phyloP scores from a whole-genome alignment of 2,797 vertebrate genomes.

The Rhincodon typus region DNA sequence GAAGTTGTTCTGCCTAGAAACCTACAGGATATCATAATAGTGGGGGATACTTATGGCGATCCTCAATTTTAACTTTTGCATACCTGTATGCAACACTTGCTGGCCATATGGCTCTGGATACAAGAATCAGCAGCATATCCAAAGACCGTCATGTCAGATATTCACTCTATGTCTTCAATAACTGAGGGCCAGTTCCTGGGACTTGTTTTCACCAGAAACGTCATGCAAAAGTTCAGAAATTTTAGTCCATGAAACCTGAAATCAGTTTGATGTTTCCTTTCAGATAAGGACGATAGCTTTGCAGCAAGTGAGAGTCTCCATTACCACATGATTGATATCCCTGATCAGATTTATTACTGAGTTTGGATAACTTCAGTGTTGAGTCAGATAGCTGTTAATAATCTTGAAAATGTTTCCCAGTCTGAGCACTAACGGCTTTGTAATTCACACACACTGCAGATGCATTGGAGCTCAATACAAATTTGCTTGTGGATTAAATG shows the following conservation, averaged over 20 bases:
- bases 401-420: not conserved
- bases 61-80: too few relatives aligned
- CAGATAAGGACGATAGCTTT: not conserved
- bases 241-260: not conserved
- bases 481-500: not conserved
- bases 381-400: not conserved
- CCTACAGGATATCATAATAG: too few relatives aligned
- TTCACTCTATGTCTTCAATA: not conserved
- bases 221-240: not conserved
- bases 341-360: not conserved
- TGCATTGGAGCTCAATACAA: not conserved
- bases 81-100: too few relatives aligned
- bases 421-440: not conserved
- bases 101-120: not conserved
- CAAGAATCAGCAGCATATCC: not conserved
- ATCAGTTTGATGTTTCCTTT: not conserved
- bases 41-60: too few relatives aligned
- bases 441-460: not conserved
- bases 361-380: not conserved
- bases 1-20: too few relatives aligned
- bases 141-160: not conserved
- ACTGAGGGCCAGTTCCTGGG: not conserved
- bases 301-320: not conserved
- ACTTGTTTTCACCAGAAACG: not conserved
- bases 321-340: not conserved